phyloP scores from a whole-genome alignment of 2,113 vertebrate genomes.

The Acrocephalus arundinaceus region DNA sequence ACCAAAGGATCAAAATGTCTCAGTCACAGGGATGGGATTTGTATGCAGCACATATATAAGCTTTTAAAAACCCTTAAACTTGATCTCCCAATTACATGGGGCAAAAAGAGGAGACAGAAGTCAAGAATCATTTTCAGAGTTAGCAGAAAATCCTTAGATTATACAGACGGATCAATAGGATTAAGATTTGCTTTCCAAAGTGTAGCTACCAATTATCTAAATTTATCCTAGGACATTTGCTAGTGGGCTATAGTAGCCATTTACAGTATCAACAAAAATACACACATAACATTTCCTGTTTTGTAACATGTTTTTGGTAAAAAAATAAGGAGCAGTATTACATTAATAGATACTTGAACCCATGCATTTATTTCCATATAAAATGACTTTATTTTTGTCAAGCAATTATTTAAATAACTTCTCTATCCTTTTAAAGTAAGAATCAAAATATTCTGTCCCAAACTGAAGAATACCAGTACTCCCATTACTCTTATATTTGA shows the following conservation, averaged over 20 bases:
- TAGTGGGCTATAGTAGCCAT: not conserved
- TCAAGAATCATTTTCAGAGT: not conserved
- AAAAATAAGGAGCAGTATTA: not conserved
- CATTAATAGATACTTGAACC: not conserved
- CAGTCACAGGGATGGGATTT: not conserved
- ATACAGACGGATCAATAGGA: not conserved
- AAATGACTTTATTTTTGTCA: constrained; percentile 29
- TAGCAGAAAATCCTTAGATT: not conserved
- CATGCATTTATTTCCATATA: not conserved
- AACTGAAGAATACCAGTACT: not conserved
- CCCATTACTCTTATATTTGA: not conserved
- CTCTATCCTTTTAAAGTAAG: constrained; percentile 15
- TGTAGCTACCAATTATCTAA: not conserved
- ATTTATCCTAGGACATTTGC: not conserved
- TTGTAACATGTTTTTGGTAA: not conserved
- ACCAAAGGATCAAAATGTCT: not conserved
- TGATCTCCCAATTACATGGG: not conserved
- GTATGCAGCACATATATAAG: not conserved
- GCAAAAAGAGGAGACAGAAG: not conserved
- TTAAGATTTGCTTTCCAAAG: not conserved
- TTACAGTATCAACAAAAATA: constrained; percentile 28
- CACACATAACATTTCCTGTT: not conserved
- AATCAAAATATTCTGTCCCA: not conserved
- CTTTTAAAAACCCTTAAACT: not conserved
- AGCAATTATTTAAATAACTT: not conserved